Conservation (phyloP, 2,797 vertebrate species). For the Lithobates pipiens region DNA sequence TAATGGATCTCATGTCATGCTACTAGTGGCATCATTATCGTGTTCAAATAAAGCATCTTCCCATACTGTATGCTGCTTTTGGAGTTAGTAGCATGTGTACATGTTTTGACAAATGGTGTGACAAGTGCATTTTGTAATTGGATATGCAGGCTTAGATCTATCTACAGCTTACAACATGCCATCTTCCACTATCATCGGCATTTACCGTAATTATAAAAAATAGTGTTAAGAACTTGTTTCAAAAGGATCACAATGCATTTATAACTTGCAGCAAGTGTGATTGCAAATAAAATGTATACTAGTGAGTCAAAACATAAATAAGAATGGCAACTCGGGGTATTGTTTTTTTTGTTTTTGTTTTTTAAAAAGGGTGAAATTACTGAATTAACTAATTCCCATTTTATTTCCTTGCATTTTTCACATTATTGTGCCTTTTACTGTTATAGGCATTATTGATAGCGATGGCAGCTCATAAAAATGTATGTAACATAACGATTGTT, state of each 20-base stretch:
- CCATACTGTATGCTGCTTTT: slow-evolving; percentile 13
- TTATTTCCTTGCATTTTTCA: no score
- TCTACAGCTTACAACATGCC: neutral
- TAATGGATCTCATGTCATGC: slow-evolving; percentile 42
- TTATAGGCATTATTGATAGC: no score
- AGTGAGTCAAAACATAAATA: neutral
- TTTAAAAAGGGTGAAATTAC: no score
- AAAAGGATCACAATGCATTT: neutral
- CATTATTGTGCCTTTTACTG: no score
- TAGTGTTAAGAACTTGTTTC: neutral
- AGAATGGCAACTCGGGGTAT: no score
- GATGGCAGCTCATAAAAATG: no score
- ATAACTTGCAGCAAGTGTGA: neutral
- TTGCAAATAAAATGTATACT: neutral
- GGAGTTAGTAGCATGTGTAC: neutral
- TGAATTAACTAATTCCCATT: no score
- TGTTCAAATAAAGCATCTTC: slow-evolving; percentile 11
- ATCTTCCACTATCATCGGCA: neutral
- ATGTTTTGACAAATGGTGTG: neutral
- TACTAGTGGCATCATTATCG: slow-evolving; percentile 32
- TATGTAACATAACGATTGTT: no score
- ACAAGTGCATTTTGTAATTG: slow-evolving; percentile 17
- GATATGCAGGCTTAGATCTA: neutral
- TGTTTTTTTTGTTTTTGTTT: no score
- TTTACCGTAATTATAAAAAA: neutral